These are phyloP conservation scores for Phalacrocorax pelagicus DNA, from an alignment of 2,113 vertebrate species.

Conservation along the genomic window DNA sequence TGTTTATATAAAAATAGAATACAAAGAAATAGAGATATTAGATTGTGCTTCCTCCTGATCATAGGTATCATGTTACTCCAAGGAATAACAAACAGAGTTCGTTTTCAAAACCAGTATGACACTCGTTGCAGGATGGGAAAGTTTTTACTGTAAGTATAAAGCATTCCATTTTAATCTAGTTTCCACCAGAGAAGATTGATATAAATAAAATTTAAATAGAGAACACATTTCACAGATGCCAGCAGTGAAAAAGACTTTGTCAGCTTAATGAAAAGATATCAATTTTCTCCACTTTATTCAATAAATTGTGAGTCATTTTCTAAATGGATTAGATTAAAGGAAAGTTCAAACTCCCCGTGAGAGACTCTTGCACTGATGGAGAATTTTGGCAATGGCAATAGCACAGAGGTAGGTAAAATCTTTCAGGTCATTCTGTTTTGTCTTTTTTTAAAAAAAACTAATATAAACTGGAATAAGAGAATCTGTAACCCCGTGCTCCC, in stretches of 20 bases:
- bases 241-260: slow-evolving; percentile 77
- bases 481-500: slow-evolving; percentile 36
- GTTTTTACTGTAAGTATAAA: slow-evolving; percentile 42
- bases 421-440: neutral
- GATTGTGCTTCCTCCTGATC: neutral
- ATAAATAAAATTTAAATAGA: slow-evolving; percentile 83
- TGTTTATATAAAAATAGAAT: neutral
- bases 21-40: neutral
- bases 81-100: slow-evolving; percentile 24
- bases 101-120: slow-evolving; percentile 26
- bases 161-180: slow-evolving; percentile 69
- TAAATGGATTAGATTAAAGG: slow-evolving; percentile 82
- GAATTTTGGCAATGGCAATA: slow-evolving; percentile 52
- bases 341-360: slow-evolving; percentile 72
- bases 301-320: slow-evolving; percentile 79
- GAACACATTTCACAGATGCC: slow-evolving; percentile 75
- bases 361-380: slow-evolving; percentile 45
- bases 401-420: slow-evolving; percentile 17
- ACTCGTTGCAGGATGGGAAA: slow-evolving; percentile 32
- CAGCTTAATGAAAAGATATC: slow-evolving; percentile 81
- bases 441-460: slow-evolving; percentile 1
- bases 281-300: slow-evolving; percentile 79
- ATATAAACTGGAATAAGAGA: slow-evolving; percentile 11
- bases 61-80: neutral
- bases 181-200: slow-evolving; percentile 69